A percentile compares a stretch with the other conserved stretches of the same genome.
Evolutionary conservation across 2,113 vertebrate genomes (phyloP).

Genomic region (Oreocharis arfaki): DNA sequence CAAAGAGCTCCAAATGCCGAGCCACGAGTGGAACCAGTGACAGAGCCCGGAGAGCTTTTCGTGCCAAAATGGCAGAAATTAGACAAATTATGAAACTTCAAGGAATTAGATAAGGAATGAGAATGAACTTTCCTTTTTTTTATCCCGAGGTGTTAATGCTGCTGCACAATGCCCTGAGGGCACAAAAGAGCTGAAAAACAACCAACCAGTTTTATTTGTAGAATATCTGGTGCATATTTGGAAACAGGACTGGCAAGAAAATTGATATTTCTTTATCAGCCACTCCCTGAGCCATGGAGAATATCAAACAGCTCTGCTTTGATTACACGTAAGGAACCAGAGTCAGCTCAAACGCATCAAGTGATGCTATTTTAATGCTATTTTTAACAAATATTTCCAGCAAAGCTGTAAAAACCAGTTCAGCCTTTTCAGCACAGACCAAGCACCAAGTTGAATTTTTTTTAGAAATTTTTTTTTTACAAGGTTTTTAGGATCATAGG

Average conservation of each 20-base stretch:
- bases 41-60: neutral
- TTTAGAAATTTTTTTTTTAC: neutral
- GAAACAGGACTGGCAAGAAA: neutral
- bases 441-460: neutral
- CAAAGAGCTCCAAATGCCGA: neutral
- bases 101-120: neutral
- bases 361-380: neutral
- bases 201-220: neutral
- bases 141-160: neutral
- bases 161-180: neutral
- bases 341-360: neutral
- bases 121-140: neutral
- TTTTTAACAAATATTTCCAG: neutral
- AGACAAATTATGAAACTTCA: neutral
- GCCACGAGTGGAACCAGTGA: neutral
- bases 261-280: neutral
- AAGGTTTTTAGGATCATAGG: neutral
- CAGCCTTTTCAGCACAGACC: neutral
- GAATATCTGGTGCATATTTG: neutral
- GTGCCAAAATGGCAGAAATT: neutral
- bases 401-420: neutral
- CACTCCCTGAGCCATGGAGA: neutral
- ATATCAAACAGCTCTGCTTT: neutral
- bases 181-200: neutral
- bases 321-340: neutral